Conservation (phyloP, 2,797 vertebrate genomes). For the Furcifer pardalis region DNA sequence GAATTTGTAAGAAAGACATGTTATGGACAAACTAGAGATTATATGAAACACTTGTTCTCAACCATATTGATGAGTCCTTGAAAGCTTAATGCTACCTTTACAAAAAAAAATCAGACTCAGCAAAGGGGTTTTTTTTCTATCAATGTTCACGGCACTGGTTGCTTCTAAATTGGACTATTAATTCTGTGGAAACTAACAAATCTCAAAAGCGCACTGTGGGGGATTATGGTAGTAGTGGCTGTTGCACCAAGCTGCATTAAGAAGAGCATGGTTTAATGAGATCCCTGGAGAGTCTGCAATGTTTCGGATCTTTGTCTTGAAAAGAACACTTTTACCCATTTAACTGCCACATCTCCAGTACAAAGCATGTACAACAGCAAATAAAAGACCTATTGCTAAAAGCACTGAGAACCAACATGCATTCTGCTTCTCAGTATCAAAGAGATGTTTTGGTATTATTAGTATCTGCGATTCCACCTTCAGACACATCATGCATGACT, state of each 20-base stretch:
- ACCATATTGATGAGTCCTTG: constrained; percentile 30
- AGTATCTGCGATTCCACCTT: not conserved
- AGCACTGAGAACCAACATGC: constrained; percentile 44
- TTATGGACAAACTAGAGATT: constrained; percentile 32
- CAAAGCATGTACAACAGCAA: not conserved
- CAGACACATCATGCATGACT: not conserved
- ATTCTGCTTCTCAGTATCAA: constrained; percentile 28
- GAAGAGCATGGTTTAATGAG: constrained; percentile 72
- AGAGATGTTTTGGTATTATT: constrained; percentile 36
- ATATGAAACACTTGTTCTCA: not conserved
- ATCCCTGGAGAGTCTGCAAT: constrained; percentile 66
- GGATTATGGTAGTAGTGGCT: constrained; percentile 61
- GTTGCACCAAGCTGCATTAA: constrained; percentile 59
- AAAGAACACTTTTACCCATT: constrained; percentile 68
- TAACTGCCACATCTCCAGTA: constrained; percentile 51
- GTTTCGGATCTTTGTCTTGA: constrained; percentile 54
- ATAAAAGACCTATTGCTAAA: constrained; percentile 35
- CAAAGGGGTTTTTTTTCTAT: constrained; percentile 46
- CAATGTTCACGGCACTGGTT: constrained; percentile 57
- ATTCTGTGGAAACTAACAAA: constrained; percentile 76
- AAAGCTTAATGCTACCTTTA: constrained; percentile 36
- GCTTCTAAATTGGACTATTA: constrained; percentile 75
- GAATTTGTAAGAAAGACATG: constrained; percentile 18
- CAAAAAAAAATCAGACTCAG: constrained; percentile 34
- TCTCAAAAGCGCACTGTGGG: constrained; percentile 64